A percentile compares a stretch with the other conserved stretches of the same genome.
These are phyloP conservation scores for Pterophyllum scalare DNA, from an alignment of 2,113 vertebrate species.

Conservation along the genomic window DNA sequence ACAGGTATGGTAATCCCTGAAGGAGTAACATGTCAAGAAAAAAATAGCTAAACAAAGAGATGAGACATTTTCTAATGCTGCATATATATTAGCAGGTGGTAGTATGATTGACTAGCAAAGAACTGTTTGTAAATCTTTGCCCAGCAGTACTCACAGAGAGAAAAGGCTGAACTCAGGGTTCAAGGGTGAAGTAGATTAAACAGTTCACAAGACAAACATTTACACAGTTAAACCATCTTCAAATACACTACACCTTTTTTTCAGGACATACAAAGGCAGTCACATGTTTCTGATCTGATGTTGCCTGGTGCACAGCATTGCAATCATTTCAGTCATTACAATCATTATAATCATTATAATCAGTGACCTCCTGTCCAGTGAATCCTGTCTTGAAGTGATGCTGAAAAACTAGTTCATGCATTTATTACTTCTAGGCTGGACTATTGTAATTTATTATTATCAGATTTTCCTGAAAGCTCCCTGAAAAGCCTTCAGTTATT, in stretches of 20 bases:
- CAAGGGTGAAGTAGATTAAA: not conserved
- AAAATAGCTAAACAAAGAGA: not conserved
- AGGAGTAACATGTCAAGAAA: not conserved
- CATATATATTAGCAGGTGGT: too few relatives aligned
- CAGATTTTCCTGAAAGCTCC: too few relatives aligned
- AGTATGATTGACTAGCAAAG: too few relatives aligned
- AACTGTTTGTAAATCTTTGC: not conserved
- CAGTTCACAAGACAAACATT: not conserved
- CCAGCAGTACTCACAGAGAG: not conserved
- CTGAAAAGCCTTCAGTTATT: too few relatives aligned
- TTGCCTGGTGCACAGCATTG: not conserved
- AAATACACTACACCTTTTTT: not conserved
- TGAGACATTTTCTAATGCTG: not conserved
- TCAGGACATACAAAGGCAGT: not conserved
- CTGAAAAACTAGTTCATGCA: too few relatives aligned
- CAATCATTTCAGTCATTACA: not conserved
- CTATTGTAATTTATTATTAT: too few relatives aligned
- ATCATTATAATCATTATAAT: too few relatives aligned
- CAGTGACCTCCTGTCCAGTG: too few relatives aligned
- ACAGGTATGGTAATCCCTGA: not conserved
- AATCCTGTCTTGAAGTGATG: too few relatives aligned
- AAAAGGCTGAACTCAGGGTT: not conserved
- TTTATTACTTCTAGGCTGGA: too few relatives aligned
- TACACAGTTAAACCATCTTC: not conserved
- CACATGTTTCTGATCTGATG: not conserved